Evolutionary conservation across 2,797 vertebrate genomes (phyloP).

Genomic region (Huso huso): DNA sequence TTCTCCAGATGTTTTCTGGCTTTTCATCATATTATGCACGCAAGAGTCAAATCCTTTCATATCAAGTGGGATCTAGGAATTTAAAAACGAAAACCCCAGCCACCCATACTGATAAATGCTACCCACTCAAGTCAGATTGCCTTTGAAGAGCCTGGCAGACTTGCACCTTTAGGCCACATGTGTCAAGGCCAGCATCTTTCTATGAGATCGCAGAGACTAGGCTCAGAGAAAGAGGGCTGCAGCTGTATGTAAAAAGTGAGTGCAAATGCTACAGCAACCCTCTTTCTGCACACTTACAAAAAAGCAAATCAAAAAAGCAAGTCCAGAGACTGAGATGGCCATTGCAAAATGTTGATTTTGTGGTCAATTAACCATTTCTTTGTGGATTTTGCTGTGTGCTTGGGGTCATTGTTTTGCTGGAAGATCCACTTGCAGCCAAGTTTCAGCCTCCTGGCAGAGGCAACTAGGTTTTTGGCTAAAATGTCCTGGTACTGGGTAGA

Average conservation of each 20-base stretch:
- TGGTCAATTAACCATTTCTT: too few relatives aligned
- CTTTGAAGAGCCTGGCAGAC: conserved; percentile 19
- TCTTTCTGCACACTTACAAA: too few relatives aligned
- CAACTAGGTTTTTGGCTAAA: too few relatives aligned
- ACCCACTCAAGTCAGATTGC: conserved; percentile 23
- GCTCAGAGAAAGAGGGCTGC: conserved; percentile 18
- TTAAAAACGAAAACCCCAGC: conserved; percentile 28
- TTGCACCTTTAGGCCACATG: conserved; percentile 23
- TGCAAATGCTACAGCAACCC: too few relatives aligned
- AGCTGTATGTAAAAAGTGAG: background rate
- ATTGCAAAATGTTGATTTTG: too few relatives aligned
- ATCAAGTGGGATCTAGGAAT: conserved; percentile 33
- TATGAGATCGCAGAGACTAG: conserved; percentile 1
- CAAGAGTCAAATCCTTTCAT: conserved; percentile 38
- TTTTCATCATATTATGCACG: conserved; percentile 38
- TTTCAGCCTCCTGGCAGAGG: too few relatives aligned
- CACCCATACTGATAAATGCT: conserved; percentile 26
- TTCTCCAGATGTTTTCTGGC: conserved; percentile 40
- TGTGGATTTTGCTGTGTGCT: too few relatives aligned
- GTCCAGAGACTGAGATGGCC: too few relatives aligned
- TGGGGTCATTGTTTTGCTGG: too few relatives aligned
- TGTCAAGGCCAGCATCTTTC: conserved; percentile 19
- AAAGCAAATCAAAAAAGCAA: too few relatives aligned
- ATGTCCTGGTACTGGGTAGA: too few relatives aligned
- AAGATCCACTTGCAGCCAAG: too few relatives aligned